Percentiles rank a stretch among this genome's conserved stretches.
These are phyloP conservation scores for Margaritifera margaritifera DNA, from an alignment of 2,888 invertebrate species.

Conservation along the genomic window DNA sequence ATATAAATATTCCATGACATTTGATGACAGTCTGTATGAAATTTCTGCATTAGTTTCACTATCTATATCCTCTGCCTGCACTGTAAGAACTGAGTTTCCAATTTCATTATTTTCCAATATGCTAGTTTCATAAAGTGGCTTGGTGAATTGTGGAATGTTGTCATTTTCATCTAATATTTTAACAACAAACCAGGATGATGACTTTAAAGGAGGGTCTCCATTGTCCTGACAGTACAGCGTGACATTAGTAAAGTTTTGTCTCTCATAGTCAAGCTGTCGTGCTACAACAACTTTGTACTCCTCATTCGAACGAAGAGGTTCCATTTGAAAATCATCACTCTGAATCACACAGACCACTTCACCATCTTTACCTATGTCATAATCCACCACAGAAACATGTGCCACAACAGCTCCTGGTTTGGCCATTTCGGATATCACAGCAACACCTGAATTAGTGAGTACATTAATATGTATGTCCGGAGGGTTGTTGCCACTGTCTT, in stretches of 20 bases:
- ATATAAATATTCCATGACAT: constrained; percentile 22
- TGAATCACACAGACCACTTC: constrained; percentile 71
- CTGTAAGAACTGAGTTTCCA: constrained; percentile 22
- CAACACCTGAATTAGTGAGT: constrained; percentile 38
- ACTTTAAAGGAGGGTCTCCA: constrained; percentile 25
- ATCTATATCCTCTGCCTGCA: constrained; percentile 31
- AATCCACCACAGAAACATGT: constrained; percentile 53
- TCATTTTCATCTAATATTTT: constrained; percentile 34
- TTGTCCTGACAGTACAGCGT: constrained; percentile 35
- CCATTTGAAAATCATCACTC: constrained; percentile 47
- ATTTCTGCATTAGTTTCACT: constrained; percentile 25
- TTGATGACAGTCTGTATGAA: constrained; percentile 21
- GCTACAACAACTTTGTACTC: constrained; percentile 74
- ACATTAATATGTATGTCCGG: constrained; percentile 77
- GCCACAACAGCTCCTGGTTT: constrained; percentile 60
- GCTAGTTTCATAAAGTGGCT: constrained; percentile 17
- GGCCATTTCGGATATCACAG: constrained; percentile 52
- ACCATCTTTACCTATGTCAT: constrained; percentile 58
- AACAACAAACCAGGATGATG: constrained; percentile 23
- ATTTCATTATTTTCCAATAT: constrained; percentile 25
- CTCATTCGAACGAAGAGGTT: constrained; percentile 37
- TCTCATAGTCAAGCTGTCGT: constrained; percentile 58
- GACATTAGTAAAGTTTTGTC: constrained; percentile 17
- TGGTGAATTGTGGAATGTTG: constrained; percentile 25
- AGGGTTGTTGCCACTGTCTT: constrained; percentile 92